Conservation (phyloP, 2,113 vertebrate genomes). For the Chascanopsetta lugubris region DNA sequence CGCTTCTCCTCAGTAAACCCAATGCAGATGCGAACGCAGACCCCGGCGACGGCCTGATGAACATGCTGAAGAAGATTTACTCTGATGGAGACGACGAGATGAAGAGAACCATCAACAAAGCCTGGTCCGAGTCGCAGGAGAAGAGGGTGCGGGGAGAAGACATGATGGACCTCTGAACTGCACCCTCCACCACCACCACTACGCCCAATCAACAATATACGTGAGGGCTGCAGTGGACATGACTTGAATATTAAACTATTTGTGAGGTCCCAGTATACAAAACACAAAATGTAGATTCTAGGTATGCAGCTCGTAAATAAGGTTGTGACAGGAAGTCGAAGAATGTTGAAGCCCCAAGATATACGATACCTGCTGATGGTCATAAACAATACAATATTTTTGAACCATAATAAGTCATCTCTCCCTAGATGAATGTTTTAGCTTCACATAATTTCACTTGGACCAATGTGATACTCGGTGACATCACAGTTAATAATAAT, state of each 20-base stretch:
- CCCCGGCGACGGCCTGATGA: constrained; percentile 95
- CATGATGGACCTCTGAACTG: constrained; percentile 84
- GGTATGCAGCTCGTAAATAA: neutral
- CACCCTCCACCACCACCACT: neutral
- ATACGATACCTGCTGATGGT: neutral
- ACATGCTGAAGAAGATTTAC: constrained; percentile 95
- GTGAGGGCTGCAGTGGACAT: constrained; percentile 5
- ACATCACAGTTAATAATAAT: no score
- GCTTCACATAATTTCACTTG: neutral
- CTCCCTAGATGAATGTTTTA: neutral
- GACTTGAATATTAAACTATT: constrained; percentile 26
- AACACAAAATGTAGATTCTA: neutral
- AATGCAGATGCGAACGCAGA: constrained; percentile 83
- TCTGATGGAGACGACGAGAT: constrained; percentile 96
- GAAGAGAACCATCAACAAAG: constrained; percentile 98
- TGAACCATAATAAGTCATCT: neutral
- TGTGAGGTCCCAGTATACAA: neutral
- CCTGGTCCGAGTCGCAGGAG: constrained; percentile 95
- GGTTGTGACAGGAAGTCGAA: neutral
- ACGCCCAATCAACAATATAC: constrained; percentile 24
- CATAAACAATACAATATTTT: neutral
- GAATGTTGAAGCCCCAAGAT: neutral
- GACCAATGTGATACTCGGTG: no score
- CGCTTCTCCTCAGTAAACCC: constrained; percentile 83
- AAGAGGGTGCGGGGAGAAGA: constrained; percentile 90